A percentile compares a stretch with the other conserved stretches of the same genome.
These are phyloP conservation scores for Chaetura pelagica DNA, from an alignment of 2,113 vertebrate species.

Conservation along the genomic window DNA sequence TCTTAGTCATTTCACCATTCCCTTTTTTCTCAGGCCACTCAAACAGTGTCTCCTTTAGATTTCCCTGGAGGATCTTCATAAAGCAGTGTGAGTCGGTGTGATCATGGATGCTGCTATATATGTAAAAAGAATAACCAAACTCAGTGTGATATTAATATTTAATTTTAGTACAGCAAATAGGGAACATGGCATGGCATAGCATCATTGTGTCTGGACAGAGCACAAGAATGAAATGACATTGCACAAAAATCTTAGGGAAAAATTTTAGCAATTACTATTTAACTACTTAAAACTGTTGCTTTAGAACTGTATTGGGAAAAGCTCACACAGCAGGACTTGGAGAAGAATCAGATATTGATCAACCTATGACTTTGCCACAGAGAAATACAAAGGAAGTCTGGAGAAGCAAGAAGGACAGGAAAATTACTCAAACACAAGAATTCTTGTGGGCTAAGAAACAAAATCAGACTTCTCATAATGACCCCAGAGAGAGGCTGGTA, in stretches of 20 bases:
- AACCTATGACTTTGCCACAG: not conserved
- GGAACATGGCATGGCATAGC: not conserved
- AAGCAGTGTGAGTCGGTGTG: constrained; percentile 97
- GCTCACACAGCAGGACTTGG: not conserved
- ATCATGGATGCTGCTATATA: constrained; percentile 95
- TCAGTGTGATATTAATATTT: constrained; percentile 21
- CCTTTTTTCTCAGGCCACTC: constrained; percentile 87
- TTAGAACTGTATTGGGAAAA: not conserved
- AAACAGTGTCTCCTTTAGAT: constrained; percentile 94
- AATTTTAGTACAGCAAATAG: not conserved
- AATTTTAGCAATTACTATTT: not conserved
- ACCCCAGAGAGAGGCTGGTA: not conserved
- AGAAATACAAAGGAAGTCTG: not conserved
- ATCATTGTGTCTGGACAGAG: not conserved
- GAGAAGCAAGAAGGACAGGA: not conserved
- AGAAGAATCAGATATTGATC: not conserved
- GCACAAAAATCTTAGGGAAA: not conserved
- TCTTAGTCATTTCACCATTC: constrained; percentile 87
- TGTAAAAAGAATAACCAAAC: constrained; percentile 35
- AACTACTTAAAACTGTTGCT: not conserved
- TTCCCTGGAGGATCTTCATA: constrained; percentile 96
- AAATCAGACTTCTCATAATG: rapidly evolving
- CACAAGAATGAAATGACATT: not conserved
- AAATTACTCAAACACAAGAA: not conserved
- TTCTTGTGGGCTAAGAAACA: not conserved